Conservation (phyloP, 2,797 vertebrate species). For the Cygnus olor region DNA sequence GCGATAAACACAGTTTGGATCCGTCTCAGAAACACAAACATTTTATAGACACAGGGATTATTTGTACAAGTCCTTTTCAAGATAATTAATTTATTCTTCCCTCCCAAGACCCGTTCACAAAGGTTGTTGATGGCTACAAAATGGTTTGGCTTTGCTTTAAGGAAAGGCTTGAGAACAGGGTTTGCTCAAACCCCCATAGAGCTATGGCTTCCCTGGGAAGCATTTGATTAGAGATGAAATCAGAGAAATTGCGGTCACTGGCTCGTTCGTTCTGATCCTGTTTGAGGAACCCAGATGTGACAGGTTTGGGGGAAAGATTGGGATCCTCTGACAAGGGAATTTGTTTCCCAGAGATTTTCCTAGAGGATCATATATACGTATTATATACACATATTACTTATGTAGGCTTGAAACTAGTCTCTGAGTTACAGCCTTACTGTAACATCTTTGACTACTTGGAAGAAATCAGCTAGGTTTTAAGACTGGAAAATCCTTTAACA, state of each 20-base stretch:
- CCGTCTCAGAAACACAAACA: not conserved
- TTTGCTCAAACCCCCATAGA: not conserved
- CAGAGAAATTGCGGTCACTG: not conserved
- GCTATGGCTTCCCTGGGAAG: not conserved
- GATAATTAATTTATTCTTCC: not conserved
- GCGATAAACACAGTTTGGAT: not conserved
- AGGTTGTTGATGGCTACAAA: not conserved
- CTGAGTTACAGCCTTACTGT: not conserved
- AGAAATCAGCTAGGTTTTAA: not conserved
- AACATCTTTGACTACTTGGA: not conserved
- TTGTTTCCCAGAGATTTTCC: not conserved
- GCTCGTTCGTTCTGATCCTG: not conserved
- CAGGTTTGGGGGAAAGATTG: not conserved
- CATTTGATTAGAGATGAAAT: not conserved
- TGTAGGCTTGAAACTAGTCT: not conserved
- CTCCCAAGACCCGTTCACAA: not conserved
- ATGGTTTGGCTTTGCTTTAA: not conserved
- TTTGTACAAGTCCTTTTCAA: not conserved
- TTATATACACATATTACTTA: not conserved
- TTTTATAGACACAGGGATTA: not conserved
- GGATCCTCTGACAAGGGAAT: not conserved
- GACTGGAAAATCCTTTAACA: not conserved
- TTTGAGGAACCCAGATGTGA: fast-evolving
- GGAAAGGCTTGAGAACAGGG: not conserved
- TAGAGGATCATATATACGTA: not conserved